phyloP scores from a whole-genome alignment of 2,113 vertebrate genomes.

The Macroglossus sobrinus region DNA sequence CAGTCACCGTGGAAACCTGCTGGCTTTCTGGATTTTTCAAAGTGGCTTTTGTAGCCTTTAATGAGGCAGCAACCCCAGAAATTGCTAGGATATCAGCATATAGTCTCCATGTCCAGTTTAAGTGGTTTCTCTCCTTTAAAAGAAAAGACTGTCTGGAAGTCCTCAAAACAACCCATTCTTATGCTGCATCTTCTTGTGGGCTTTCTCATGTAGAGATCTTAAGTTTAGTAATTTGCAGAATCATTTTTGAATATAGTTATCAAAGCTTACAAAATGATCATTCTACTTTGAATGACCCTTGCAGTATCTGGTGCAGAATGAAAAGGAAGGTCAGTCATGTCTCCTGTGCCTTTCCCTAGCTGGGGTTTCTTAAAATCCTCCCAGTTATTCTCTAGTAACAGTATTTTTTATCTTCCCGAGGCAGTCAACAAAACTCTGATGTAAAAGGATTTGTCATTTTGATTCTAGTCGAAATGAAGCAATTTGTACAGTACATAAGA shows the following conservation, averaged over 20 bases:
- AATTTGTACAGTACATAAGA: constrained; percentile 65
- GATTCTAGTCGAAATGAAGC: constrained; percentile 63
- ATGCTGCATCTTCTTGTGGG: background rate
- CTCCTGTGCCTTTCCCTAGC: background rate
- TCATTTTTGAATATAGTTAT: constrained; percentile 1
- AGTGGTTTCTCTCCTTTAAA: background rate
- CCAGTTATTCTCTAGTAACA: background rate
- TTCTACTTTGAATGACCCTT: constrained; percentile 33
- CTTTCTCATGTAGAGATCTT: background rate
- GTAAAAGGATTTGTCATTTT: constrained; percentile 70
- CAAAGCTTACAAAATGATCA: background rate
- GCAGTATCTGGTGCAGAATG: background rate
- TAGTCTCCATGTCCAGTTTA: background rate
- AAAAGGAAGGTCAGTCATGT: background rate
- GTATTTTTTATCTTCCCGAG: background rate
- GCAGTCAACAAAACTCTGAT: constrained; percentile 58
- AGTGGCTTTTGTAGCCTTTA: background rate
- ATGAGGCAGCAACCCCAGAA: background rate
- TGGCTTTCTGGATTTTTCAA: background rate
- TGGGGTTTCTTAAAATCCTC: background rate
- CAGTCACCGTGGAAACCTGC: background rate
- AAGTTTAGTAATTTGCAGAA: background rate
- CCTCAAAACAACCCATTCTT: background rate
- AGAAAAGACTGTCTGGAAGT: constrained; percentile 2
- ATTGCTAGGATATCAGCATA: background rate